phyloP scores from a whole-genome alignment of 2,113 vertebrate genomes.

The Pampusana beccarii region DNA sequence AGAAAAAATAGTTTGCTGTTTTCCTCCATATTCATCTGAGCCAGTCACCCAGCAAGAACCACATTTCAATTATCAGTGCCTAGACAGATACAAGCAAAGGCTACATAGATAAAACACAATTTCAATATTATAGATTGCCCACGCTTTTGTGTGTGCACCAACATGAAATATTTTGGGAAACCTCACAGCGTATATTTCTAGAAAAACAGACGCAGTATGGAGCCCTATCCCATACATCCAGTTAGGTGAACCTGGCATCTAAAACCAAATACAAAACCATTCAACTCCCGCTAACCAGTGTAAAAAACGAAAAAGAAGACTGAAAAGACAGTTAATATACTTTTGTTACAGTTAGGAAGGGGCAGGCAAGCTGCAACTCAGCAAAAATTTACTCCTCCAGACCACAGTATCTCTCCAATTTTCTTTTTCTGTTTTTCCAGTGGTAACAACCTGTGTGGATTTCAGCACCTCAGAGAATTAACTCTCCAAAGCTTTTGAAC shows the following conservation, averaged over 20 bases:
- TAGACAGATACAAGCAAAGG: neutral
- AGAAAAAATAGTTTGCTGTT: neutral
- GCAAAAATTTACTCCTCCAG: neutral
- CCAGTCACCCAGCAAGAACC: neutral
- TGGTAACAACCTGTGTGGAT: neutral
- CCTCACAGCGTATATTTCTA: neutral
- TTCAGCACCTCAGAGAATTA: neutral
- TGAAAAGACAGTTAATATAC: neutral
- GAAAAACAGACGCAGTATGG: neutral
- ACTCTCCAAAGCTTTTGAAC: neutral
- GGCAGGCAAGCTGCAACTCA: neutral
- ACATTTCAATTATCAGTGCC: neutral
- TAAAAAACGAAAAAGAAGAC: neutral
- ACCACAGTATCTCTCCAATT: neutral
- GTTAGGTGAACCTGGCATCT: neutral
- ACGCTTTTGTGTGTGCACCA: too few relatives aligned
- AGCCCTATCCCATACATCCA: neutral
- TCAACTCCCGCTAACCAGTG: neutral
- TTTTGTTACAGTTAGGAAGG: neutral
- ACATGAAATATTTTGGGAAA: neutral
- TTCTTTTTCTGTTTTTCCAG: neutral
- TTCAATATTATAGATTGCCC: too few relatives aligned
- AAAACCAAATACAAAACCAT: neutral
- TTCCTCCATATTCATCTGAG: neutral
- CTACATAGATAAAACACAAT: neutral